A percentile compares a stretch with the other conserved stretches of the same genome.
phyloP scores from a whole-genome alignment of 2,888 invertebrate genomes.

The Caenorhabditis sp. region DNA sequence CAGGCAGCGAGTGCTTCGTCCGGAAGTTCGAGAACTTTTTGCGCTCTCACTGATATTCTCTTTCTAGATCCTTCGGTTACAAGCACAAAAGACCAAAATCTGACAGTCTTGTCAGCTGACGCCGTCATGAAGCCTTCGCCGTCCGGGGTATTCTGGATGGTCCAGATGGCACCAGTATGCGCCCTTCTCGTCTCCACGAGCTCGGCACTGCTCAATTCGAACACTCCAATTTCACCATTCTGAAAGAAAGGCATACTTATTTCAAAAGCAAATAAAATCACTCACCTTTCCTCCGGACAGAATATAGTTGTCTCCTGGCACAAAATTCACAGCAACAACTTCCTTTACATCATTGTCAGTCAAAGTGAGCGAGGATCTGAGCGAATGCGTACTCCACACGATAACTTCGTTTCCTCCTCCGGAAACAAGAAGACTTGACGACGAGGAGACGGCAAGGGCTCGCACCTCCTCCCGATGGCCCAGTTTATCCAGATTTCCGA shows the following conservation, averaged over 20 bases:
- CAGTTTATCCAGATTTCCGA: constrained; percentile 78
- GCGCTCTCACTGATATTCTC: constrained; percentile 83
- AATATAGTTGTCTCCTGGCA: constrained; percentile 91
- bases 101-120: constrained; percentile 90
- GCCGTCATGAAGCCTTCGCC: constrained; percentile 83
- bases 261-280: too few species aligned
- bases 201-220: constrained; percentile 88
- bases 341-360: constrained; percentile 82
- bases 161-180: constrained; percentile 88
- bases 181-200: constrained; percentile 86
- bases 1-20: constrained; percentile 89
- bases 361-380: constrained; percentile 86
- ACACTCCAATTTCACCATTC: constrained; percentile 86
- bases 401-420: constrained; percentile 81
- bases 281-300: constrained; percentile 89
- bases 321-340: constrained; percentile 86
- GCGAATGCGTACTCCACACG: constrained; percentile 86
- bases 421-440: constrained; percentile 83
- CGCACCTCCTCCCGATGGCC: constrained; percentile 94
- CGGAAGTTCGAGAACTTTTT: constrained; percentile 88
- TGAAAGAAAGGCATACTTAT: constrained; percentile 12
- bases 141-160: constrained; percentile 85
- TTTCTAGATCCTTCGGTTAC: constrained; percentile 76
- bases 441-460: constrained; percentile 90
- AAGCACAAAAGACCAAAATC: constrained; percentile 94